Percentiles rank a stretch among this genome's conserved stretches.
Evolutionary conservation across 2,797 vertebrate genomes (phyloP).

Genomic region (Tokudaia tokunoshimensis): DNA sequence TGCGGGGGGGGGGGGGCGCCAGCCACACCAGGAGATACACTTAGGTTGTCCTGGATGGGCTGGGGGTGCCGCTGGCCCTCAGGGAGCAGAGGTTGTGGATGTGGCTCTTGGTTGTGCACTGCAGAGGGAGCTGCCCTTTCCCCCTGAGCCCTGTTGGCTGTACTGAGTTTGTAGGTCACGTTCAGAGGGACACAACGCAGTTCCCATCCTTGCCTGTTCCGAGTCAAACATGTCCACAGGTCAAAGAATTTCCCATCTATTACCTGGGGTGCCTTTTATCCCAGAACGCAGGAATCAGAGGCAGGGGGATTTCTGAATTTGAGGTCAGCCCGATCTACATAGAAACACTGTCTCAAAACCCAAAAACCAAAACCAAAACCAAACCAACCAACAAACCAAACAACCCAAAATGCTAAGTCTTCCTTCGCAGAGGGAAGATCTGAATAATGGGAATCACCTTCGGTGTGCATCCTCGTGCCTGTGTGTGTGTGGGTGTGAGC

Average conservation of each 20-base stretch:
- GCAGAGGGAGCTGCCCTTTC: not conserved
- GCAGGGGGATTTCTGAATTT: not conserved
- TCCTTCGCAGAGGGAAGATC: not conserved
- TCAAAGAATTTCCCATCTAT: not conserved
- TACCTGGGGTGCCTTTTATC: not conserved
- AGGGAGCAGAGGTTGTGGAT: not conserved
- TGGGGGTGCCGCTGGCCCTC: not conserved
- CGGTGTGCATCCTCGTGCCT: no score
- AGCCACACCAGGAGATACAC: not conserved
- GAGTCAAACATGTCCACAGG: not conserved
- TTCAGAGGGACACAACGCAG: no score
- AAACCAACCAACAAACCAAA: not conserved
- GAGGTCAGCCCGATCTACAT: not conserved
- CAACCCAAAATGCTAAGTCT: not conserved
- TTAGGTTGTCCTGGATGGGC: not conserved
- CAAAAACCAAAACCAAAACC: not conserved
- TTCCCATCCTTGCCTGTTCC: no score
- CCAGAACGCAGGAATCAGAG: not conserved
- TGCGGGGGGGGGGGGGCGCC: no score
- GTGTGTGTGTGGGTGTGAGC: no score
- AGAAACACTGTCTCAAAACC: not conserved
- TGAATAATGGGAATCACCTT: not conserved
- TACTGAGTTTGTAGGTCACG: not conserved
- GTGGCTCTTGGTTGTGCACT: accelerated
- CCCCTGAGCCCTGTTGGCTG: no score